phyloP scores from a whole-genome alignment of 2,888 invertebrate genomes.

The Amphipoea lucens region DNA sequence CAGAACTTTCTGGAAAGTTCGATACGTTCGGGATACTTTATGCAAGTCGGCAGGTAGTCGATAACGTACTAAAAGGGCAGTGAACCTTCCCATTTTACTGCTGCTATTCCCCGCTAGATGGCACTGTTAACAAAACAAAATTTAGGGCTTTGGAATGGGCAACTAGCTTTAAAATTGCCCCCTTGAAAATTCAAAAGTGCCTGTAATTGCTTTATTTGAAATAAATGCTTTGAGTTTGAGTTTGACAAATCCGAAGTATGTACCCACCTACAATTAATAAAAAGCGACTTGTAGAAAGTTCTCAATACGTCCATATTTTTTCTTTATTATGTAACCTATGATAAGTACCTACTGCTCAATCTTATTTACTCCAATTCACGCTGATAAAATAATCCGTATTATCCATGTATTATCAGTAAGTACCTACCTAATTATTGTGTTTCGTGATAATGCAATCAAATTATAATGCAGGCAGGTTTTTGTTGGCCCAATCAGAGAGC shows the following conservation, averaged over 20 bases:
- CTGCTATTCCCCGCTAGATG: conserved; percentile 67
- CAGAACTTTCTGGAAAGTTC: conserved; percentile 36
- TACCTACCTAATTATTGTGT: conserved; percentile 22
- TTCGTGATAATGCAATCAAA: conserved; percentile 20
- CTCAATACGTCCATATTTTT: neutral
- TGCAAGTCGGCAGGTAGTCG: neutral
- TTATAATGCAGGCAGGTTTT: neutral
- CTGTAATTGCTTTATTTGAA: too few species aligned
- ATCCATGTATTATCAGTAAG: neutral
- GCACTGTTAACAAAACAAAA: conserved; percentile 24
- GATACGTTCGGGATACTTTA: neutral
- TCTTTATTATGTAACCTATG: neutral
- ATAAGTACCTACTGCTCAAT: neutral
- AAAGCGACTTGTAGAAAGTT: conserved; percentile 31
- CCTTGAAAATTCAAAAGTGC: too few species aligned
- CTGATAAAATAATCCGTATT: conserved; percentile 12
- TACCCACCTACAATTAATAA: neutral
- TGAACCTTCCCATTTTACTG: neutral
- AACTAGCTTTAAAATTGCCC: too few species aligned
- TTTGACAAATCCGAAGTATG: too few species aligned
- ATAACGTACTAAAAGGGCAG: conserved; percentile 4
- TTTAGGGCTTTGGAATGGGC: too few species aligned
- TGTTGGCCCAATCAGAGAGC: conserved; percentile 38
- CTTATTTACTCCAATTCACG: conserved; percentile 15
- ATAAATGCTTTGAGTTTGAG: too few species aligned